phyloP scores from a whole-genome alignment of 2,888 invertebrate species.

The Tipula helvola region DNA sequence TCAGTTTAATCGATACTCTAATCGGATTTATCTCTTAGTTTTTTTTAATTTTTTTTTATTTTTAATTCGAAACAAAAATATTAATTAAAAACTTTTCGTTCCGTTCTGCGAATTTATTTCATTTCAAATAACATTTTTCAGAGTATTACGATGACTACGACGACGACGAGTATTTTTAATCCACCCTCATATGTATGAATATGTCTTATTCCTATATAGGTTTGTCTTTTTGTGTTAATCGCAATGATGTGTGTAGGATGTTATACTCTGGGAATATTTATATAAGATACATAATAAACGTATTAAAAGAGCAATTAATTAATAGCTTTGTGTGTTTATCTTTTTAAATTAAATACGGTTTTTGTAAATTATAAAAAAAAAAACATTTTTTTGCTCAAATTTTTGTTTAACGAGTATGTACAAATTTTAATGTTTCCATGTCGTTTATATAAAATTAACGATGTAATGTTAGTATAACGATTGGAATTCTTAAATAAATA shows the following conservation, averaged over 20 bases:
- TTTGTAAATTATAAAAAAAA: too few species aligned
- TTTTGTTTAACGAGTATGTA: not conserved
- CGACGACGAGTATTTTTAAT: not conserved
- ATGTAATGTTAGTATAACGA: not conserved
- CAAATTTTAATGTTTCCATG: not conserved
- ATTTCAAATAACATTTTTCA: not conserved
- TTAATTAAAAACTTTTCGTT: not conserved
- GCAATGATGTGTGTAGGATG: not conserved
- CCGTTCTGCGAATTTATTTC: not conserved
- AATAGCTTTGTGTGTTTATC: not conserved
- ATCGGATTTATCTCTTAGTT: not conserved
- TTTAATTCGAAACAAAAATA: not conserved
- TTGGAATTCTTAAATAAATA: not conserved
- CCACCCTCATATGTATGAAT: not conserved
- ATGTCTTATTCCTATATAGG: not conserved
- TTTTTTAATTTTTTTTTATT: not conserved
- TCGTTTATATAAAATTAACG: not conserved
- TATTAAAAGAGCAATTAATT: not conserved
- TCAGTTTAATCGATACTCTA: not conserved
- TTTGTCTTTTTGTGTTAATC: not conserved
- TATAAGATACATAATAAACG: not conserved
- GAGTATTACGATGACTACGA: not conserved
- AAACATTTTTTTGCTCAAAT: not conserved
- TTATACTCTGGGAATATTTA: not conserved
- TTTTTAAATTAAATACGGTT: not conserved